These are phyloP conservation scores for Euclidia mi DNA, from an alignment of 2,888 invertebrate genomes.

Conservation along the genomic window DNA sequence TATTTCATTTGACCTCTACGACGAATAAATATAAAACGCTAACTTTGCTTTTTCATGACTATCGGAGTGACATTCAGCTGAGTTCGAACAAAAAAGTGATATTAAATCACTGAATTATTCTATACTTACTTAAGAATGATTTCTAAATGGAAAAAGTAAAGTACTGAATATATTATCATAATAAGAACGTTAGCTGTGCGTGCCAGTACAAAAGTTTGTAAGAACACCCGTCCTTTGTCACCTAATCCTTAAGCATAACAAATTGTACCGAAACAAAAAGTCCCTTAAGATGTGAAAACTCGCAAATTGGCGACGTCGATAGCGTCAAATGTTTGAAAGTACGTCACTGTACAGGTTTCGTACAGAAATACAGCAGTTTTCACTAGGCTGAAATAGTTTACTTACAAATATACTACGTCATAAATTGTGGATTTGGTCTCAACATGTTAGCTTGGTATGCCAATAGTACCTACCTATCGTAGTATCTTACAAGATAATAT, in stretches of 20 bases:
- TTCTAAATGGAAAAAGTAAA: constrained; percentile 36
- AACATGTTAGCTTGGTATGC: too few species aligned
- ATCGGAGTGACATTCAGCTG: background rate
- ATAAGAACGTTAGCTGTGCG: constrained; percentile 16
- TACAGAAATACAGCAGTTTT: constrained; percentile 3
- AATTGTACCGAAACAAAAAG: constrained; percentile 40
- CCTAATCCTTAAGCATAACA: constrained; percentile 39
- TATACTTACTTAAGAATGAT: constrained; percentile 14
- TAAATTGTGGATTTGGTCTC: too few species aligned
- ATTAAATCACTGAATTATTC: background rate
- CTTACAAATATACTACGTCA: too few species aligned
- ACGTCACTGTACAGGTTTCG: background rate
- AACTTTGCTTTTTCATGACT: background rate
- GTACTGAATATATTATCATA: constrained; percentile 44
- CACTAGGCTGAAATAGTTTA: too few species aligned
- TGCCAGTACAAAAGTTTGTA: constrained; percentile 21
- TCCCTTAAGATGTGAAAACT: constrained; percentile 56
- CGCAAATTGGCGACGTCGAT: constrained; percentile 55
- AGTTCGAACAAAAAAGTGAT: background rate
- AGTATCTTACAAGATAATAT: too few species aligned
- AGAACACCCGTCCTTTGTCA: constrained; percentile 19
- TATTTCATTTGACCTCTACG: too few species aligned
- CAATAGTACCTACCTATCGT: too few species aligned
- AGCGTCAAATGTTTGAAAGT: constrained; percentile 24
- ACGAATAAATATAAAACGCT: too few species aligned